phyloP scores from a whole-genome alignment of 2,113 vertebrate species.

The Pelecanus crispus region DNA sequence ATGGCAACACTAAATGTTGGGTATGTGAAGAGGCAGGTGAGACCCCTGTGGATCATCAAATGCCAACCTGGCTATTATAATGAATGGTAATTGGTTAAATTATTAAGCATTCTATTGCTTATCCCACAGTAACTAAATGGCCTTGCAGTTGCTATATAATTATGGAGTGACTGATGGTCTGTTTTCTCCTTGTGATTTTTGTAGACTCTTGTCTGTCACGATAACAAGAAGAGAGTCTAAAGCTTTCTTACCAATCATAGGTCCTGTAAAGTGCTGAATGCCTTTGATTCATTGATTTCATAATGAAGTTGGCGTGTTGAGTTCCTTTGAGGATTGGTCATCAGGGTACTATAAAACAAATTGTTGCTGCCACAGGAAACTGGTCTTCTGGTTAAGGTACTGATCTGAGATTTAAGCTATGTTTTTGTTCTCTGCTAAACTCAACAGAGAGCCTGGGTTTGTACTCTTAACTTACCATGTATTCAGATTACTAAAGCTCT shows the following conservation, averaged over 20 bases:
- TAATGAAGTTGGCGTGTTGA: not conserved
- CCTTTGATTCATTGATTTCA: not conserved
- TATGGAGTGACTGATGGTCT: constrained; percentile 65
- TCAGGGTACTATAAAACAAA: not conserved
- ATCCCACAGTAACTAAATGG: constrained; percentile 72
- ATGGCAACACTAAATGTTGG: constrained; percentile 46
- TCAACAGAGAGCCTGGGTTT: not conserved
- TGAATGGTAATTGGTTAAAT: constrained; percentile 74
- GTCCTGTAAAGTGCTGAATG: not conserved
- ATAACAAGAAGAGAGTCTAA: constrained; percentile 12
- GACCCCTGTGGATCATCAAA: constrained; percentile 68
- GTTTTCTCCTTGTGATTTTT: constrained; percentile 60
- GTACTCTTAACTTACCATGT: not conserved
- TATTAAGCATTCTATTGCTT: constrained; percentile 77
- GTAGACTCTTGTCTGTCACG: constrained; percentile 36
- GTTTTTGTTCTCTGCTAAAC: not conserved
- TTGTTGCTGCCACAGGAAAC: not conserved
- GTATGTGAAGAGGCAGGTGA: constrained; percentile 65
- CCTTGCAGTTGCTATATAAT: constrained; percentile 73
- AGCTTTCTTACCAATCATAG: not conserved
- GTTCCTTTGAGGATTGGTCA: not conserved
- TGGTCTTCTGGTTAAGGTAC: not conserved
- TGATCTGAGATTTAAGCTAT: not conserved
- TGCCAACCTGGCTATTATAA: constrained; percentile 73
- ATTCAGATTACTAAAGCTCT: not conserved